Evolutionary conservation across 2,797 vertebrate species (phyloP).

Genomic region (Yasuhikotakia modesta): DNA sequence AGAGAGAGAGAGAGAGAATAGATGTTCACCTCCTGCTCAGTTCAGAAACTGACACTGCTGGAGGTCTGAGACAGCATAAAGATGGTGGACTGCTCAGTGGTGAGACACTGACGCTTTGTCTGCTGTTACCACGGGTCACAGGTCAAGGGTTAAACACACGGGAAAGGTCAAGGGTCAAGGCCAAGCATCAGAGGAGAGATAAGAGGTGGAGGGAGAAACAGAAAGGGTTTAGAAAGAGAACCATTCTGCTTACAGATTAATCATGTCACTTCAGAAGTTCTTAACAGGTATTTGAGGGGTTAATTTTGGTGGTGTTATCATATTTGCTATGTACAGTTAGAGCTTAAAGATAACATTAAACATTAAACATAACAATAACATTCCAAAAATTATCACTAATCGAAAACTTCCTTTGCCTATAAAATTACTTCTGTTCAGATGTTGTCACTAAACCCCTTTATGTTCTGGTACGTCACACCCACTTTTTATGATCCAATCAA

Average conservation of each 20-base stretch:
- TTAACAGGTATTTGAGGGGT: not conserved
- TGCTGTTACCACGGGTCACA: conserved; percentile 75
- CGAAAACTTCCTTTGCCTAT: no score
- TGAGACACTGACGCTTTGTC: conserved; percentile 91
- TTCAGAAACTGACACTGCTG: conserved; percentile 97
- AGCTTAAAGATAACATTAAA: not conserved
- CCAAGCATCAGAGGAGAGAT: conserved; percentile 33
- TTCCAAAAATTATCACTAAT: not conserved
- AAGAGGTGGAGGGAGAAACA: conserved; percentile 69
- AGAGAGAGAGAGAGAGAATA: conserved; percentile 51
- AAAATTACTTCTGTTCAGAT: no score
- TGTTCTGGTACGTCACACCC: no score
- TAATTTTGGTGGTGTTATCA: not conserved
- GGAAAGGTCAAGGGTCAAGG: conserved; percentile 59
- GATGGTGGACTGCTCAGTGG: conserved; percentile 97
- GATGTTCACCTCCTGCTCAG: conserved; percentile 87
- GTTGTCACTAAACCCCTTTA: no score
- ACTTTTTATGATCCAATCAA: not conserved
- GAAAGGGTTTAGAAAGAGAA: conserved; percentile 76
- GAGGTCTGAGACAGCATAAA: conserved; percentile 99
- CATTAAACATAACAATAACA: no score
- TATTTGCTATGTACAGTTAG: not conserved
- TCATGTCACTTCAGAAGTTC: conserved; percentile 11
- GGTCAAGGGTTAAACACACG: conserved; percentile 68
- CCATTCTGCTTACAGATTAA: conserved; percentile 29